Percentiles rank a stretch among this genome's conserved stretches.
Evolutionary conservation across 2,797 vertebrate genomes (phyloP).

Genomic region (Serranus cabrilla): DNA sequence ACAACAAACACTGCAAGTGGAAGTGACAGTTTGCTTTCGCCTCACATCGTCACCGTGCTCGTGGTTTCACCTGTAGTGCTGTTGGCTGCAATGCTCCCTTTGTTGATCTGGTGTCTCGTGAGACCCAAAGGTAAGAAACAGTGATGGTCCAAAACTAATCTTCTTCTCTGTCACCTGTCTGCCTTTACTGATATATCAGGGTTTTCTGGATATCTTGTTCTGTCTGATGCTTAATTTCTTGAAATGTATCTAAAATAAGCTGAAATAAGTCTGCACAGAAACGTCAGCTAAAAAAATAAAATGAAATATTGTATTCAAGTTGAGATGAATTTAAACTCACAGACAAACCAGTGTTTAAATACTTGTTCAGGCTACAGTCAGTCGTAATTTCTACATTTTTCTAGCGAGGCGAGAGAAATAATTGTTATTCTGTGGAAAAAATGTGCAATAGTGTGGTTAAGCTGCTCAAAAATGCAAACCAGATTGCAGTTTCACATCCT

Average conservation of each 20-base stretch:
- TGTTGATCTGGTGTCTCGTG: conserved; percentile 54
- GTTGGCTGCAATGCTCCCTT: conserved; percentile 35
- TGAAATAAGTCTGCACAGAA: not conserved
- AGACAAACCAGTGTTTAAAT: not conserved
- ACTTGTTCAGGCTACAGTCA: not conserved
- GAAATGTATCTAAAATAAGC: not conserved
- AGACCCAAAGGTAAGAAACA: conserved; percentile 56
- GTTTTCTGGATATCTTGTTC: not conserved
- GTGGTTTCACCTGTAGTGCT: conserved; percentile 56
- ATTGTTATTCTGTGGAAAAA: conserved; percentile 64
- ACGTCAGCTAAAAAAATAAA: not conserved
- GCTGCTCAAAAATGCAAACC: conserved; percentile 68
- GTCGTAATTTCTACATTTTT: not conserved
- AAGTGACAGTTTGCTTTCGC: not conserved
- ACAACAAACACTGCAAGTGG: rapidly evolving
- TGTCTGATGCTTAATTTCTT: not conserved
- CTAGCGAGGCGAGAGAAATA: not conserved
- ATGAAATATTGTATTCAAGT: no score
- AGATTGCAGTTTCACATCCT: conserved; percentile 75
- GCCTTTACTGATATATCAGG: not conserved
- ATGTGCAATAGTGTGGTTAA: conserved; percentile 59
- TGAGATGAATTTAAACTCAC: not conserved
- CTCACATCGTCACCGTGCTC: conserved; percentile 11
- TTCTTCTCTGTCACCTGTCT: conserved; percentile 8
- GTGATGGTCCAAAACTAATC: not conserved